A percentile compares a stretch with the other conserved stretches of the same genome.
Evolutionary conservation across 2,888 invertebrate species (phyloP).

Genomic region (Cataglyphis altisquamis): DNA sequence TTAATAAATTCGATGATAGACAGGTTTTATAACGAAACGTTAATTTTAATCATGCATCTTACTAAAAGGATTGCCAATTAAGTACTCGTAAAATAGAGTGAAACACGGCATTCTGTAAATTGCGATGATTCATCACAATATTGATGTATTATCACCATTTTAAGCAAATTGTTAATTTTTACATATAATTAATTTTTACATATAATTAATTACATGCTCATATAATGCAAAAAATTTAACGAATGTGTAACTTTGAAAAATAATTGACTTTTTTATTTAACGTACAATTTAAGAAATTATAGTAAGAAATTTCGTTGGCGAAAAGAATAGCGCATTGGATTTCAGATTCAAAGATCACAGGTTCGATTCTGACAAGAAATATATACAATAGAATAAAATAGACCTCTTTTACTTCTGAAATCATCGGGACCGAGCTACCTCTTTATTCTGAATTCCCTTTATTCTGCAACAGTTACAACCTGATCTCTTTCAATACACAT

Average conservation of each 20-base stretch:
- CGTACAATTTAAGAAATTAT: not conserved
- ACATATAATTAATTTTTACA: not conserved
- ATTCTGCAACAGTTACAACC: not conserved
- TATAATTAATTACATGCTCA: not conserved
- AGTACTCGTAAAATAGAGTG: not conserved
- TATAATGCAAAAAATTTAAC: not conserved
- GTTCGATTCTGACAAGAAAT: not conserved
- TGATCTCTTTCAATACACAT: not conserved
- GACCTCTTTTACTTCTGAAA: not conserved
- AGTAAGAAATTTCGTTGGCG: slow-evolving; percentile 58
- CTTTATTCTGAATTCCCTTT: not conserved
- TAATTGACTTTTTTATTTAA: not conserved
- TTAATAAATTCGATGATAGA: not conserved
- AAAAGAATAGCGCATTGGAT: slow-evolving; percentile 67
- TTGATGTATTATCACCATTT: not conserved
- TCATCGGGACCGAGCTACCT: not conserved
- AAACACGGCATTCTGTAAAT: not conserved
- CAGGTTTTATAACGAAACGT: not conserved
- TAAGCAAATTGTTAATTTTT: slow-evolving; percentile 6
- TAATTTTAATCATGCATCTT: not conserved
- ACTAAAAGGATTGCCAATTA: not conserved
- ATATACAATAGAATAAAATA: not conserved
- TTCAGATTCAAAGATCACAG: slow-evolving; percentile 69
- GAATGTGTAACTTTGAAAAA: not conserved
- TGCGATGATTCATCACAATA: not conserved